Evolutionary conservation across 2,888 invertebrate genomes (phyloP).

Genomic region (Malacosoma neustria): DNA sequence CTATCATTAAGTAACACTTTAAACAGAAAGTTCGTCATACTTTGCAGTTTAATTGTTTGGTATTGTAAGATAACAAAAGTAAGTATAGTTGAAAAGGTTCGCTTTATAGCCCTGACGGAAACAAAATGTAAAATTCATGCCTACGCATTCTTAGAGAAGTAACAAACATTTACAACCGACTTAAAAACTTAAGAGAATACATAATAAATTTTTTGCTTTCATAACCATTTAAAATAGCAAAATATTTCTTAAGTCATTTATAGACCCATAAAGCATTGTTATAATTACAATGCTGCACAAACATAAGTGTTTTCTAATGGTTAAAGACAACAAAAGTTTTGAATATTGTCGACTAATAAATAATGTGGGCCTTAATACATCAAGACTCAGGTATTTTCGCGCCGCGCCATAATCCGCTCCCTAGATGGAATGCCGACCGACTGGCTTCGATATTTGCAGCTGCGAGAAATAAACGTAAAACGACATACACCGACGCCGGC

Average conservation of each 20-base stretch:
- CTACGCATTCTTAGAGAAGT: too few species aligned
- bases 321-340: constrained; percentile 9
- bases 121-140: too few species aligned
- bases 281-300: neutral
- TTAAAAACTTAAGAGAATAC: too few species aligned
- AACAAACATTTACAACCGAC: too few species aligned
- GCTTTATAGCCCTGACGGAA: too few species aligned
- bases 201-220: too few species aligned
- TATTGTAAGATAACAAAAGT: too few species aligned
- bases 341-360: constrained; percentile 36
- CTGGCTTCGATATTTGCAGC: constrained; percentile 46
- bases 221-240: too few species aligned
- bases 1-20: too few species aligned
- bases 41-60: too few species aligned
- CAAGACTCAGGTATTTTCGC: constrained; percentile 61
- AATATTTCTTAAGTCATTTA: neutral
- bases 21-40: too few species aligned
- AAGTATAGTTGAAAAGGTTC: too few species aligned
- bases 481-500: constrained; percentile 26
- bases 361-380: constrained; percentile 49
- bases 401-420: constrained; percentile 60
- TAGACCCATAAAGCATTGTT: neutral
- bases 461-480: constrained; percentile 34
- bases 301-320: neutral
- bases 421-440: constrained; percentile 60